Evolutionary conservation across 92 coral and sea anemone genomes (phyloP).

Genomic region (Parazoanthus atlanticus): DNA sequence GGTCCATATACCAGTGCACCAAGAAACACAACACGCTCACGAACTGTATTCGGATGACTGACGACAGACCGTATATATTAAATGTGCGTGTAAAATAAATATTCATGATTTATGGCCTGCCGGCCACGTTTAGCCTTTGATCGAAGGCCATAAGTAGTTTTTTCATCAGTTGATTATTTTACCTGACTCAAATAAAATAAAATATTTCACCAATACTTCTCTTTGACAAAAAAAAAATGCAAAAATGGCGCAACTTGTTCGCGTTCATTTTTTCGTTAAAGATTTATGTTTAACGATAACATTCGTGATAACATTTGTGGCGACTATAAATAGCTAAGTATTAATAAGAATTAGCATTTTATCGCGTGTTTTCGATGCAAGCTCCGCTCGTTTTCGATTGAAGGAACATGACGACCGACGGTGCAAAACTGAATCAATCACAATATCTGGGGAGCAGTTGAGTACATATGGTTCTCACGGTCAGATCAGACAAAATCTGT

Average conservation of each 20-base stretch:
- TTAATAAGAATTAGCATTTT: background rate
- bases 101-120: background rate
- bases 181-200: background rate
- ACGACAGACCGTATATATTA: background rate
- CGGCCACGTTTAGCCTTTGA: slow-evolving; percentile 2
- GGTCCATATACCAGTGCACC: background rate
- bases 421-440: background rate
- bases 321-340: background rate
- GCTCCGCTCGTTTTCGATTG: no score
- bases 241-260: background rate
- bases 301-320: background rate
- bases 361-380: background rate
- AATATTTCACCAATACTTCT: background rate
- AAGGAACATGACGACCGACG: background rate
- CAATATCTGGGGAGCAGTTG: background rate
- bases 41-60: slow-evolving; percentile 8
- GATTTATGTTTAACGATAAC: background rate
- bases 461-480: background rate
- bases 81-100: background rate
- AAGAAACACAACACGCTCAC: background rate
- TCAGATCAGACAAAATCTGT: background rate
- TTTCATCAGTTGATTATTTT: no score
- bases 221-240: no score
- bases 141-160: background rate
- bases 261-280: background rate